These are phyloP conservation scores for Nicator chloris DNA, from an alignment of 2,113 vertebrate genomes.

Conservation along the genomic window DNA sequence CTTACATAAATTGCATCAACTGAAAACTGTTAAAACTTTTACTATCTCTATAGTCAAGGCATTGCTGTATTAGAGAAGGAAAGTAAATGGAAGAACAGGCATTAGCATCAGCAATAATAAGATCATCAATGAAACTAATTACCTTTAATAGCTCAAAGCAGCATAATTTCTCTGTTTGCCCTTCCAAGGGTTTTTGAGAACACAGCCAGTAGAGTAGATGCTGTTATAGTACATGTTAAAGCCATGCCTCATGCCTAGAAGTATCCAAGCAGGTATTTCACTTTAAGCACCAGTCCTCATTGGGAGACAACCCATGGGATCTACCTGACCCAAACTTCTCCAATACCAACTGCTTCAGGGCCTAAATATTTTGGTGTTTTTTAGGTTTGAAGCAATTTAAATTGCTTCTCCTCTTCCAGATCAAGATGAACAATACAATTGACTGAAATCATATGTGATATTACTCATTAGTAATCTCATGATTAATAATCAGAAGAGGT, in stretches of 20 bases:
- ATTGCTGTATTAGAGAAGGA: constrained; percentile 76
- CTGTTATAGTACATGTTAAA: background rate
- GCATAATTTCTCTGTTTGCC: constrained; percentile 79
- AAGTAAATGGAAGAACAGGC: constrained; percentile 76
- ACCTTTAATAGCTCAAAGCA: constrained; percentile 76
- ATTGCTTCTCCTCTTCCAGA: background rate
- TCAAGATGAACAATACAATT: background rate
- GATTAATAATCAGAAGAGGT: background rate
- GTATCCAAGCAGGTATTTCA: background rate
- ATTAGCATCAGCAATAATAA: constrained; percentile 81
- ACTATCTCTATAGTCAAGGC: constrained; percentile 78
- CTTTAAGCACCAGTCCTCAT: background rate
- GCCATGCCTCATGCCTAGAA: background rate
- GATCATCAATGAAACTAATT: constrained; percentile 81
- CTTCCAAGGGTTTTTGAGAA: constrained; percentile 79
- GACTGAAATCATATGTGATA: background rate
- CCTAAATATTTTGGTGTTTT: background rate
- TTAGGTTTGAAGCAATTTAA: background rate
- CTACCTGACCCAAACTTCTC: background rate
- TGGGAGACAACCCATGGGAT: background rate
- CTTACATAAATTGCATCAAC: background rate
- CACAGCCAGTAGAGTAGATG: constrained; percentile 40
- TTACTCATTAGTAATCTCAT: background rate
- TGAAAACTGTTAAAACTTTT: background rate
- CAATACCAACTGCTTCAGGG: background rate